phyloP scores from a whole-genome alignment of 2,888 invertebrate species.

The Hoplodrina blanda region DNA sequence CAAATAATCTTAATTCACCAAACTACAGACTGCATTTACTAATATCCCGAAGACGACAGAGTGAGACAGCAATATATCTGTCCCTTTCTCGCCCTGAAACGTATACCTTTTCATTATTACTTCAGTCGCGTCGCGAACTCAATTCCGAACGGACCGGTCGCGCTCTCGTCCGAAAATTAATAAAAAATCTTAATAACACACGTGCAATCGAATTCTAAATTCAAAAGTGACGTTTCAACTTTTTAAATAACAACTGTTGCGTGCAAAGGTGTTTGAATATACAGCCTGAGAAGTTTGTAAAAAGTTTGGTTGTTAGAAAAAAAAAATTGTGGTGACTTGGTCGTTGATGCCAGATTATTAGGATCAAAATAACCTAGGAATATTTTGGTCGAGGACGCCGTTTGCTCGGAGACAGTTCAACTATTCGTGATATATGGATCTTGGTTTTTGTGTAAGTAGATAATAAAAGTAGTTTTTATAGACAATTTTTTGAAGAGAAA shows the following conservation, averaged over 20 bases:
- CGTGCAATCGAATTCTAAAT: conserved; percentile 63
- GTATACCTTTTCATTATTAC: conserved; percentile 64
- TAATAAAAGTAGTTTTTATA: neutral
- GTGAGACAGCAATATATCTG: conserved; percentile 31
- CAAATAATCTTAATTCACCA: conserved; percentile 53
- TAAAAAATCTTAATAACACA: conserved; percentile 54
- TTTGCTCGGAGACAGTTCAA: conserved; percentile 63
- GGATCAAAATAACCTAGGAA: conserved; percentile 75
- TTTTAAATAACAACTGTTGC: conserved; percentile 38
- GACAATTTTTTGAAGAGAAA: neutral
- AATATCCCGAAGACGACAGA: conserved; percentile 57
- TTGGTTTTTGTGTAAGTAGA: conserved; percentile 59
- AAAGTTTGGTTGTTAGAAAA: conserved; percentile 60
- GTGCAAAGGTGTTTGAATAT: conserved; percentile 32
- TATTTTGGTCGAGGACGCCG: conserved; percentile 75
- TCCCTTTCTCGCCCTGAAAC: conserved; percentile 63
- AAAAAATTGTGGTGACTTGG: conserved; percentile 61
- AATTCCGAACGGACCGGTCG: conserved; percentile 42
- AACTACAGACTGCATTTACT: conserved; percentile 64
- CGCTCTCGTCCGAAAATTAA: conserved; percentile 24
- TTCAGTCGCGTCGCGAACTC: conserved; percentile 67
- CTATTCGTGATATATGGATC: conserved; percentile 68
- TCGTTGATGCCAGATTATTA: conserved; percentile 71
- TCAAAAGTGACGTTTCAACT: conserved; percentile 64
- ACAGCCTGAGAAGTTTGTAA: conserved; percentile 44